phyloP scores from a whole-genome alignment of 23 tunicate genomes.

The Styela plicata region DNA sequence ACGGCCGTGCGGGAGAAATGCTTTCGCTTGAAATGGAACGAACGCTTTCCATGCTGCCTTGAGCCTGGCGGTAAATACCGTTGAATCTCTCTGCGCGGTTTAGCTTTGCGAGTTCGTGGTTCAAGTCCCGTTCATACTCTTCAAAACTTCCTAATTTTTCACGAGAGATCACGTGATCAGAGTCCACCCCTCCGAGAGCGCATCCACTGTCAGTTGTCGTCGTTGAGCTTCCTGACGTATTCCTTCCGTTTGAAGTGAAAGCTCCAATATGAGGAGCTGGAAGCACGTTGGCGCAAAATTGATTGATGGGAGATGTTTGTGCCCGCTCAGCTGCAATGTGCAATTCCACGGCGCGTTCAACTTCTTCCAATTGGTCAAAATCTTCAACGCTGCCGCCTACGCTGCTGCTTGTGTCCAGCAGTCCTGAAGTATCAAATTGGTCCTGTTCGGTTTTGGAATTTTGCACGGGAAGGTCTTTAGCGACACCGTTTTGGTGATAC shows the following conservation, averaged over 20 bases:
- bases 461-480: neutral
- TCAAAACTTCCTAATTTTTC: neutral
- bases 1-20: neutral
- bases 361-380: neutral
- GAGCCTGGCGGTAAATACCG: neutral
- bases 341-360: neutral
- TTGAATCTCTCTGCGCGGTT: neutral
- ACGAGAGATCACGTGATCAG: conserved; percentile 1
- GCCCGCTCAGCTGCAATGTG: neutral
- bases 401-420: conserved; percentile 7
- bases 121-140: neutral
- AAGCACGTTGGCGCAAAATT: neutral
- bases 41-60: neutral
- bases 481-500: neutral
- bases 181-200: neutral
- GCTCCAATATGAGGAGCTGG: neutral
- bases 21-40: conserved; percentile 2
- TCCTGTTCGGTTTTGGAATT: neutral
- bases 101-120: neutral
- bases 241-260: conserved; percentile 2
- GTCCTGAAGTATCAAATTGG: neutral
- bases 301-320: neutral
- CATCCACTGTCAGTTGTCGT: conserved; percentile 6
- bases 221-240: conserved; percentile 7
- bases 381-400: conserved; percentile 6